Evolutionary conservation across 2,888 invertebrate genomes (phyloP).

Genomic region (Tortrix viridana): DNA sequence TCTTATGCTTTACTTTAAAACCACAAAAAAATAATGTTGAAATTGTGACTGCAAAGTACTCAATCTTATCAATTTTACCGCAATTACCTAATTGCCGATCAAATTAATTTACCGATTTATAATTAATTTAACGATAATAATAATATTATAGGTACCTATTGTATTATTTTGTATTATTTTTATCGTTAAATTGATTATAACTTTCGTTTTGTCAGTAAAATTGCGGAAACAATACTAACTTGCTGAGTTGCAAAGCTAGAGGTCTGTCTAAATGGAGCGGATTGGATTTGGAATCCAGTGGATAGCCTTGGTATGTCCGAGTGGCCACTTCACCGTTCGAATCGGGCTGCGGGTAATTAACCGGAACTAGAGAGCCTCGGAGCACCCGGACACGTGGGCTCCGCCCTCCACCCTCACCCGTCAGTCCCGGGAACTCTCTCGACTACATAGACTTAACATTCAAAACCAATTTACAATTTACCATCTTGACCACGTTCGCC

Average conservation of each 20-base stretch:
- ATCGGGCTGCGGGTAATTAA: conserved; percentile 75
- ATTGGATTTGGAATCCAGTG: conserved; percentile 80
- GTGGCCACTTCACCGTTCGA: conserved; percentile 81
- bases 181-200: neutral
- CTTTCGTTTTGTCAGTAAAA: conserved; percentile 45
- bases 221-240: conserved; percentile 67
- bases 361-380: conserved; percentile 55
- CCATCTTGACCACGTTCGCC: neutral
- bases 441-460: conserved; percentile 9
- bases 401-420: conserved; percentile 13
- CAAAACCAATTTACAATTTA: conserved; percentile 9
- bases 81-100: too few relatives aligned
- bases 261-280: conserved; percentile 80
- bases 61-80: too few relatives aligned
- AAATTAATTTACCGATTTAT: conserved; percentile 3
- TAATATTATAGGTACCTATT: too few relatives aligned
- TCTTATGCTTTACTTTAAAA: too few relatives aligned
- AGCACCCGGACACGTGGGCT: conserved; percentile 23
- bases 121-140: too few relatives aligned
- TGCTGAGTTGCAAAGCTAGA: conserved; percentile 62
- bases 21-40: too few relatives aligned
- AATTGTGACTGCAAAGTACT: too few relatives aligned
- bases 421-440: conserved; percentile 16
- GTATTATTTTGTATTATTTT: neutral
- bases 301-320: conserved; percentile 77